These are phyloP conservation scores for Neofelis nebulosa DNA, from an alignment of 2,113 vertebrate genomes.

Conservation along the genomic window DNA sequence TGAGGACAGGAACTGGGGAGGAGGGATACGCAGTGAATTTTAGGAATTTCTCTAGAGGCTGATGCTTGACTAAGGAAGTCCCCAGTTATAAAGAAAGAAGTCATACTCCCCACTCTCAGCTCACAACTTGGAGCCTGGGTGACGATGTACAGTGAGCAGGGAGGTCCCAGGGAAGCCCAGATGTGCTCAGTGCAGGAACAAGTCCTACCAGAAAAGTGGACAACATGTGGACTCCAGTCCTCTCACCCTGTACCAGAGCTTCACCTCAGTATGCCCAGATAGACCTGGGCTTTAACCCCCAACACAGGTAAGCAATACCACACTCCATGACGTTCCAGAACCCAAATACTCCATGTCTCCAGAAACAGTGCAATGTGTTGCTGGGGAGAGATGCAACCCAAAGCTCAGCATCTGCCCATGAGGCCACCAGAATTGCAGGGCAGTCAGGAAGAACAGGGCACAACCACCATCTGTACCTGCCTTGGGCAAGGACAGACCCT, in stretches of 20 bases:
- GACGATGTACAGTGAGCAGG: not conserved
- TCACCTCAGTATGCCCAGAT: not conserved
- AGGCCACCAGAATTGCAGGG: not conserved
- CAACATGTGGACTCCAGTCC: not conserved
- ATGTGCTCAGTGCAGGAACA: not conserved
- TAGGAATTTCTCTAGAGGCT: conserved; percentile 16
- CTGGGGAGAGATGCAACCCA: not conserved
- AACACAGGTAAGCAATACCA: not conserved
- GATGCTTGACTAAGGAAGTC: not conserved
- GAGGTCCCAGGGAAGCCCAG: not conserved
- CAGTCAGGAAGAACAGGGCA: not conserved
- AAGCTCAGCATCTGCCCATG: not conserved
- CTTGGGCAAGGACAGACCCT: not conserved
- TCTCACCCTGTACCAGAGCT: not conserved
- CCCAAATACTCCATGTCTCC: not conserved
- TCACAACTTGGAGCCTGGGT: not conserved
- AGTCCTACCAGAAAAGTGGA: not conserved
- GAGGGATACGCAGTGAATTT: not conserved
- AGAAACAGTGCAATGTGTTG: not conserved
- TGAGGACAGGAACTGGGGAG: not conserved
- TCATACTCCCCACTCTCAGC: not conserved
- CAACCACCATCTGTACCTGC: not conserved
- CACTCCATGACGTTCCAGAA: not conserved
- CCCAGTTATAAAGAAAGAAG: not conserved
- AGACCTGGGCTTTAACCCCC: not conserved